Base-by-base conservation (phyloP, 2,797 vertebrate species). In the Eupleurogrammus muticus region DNA sequence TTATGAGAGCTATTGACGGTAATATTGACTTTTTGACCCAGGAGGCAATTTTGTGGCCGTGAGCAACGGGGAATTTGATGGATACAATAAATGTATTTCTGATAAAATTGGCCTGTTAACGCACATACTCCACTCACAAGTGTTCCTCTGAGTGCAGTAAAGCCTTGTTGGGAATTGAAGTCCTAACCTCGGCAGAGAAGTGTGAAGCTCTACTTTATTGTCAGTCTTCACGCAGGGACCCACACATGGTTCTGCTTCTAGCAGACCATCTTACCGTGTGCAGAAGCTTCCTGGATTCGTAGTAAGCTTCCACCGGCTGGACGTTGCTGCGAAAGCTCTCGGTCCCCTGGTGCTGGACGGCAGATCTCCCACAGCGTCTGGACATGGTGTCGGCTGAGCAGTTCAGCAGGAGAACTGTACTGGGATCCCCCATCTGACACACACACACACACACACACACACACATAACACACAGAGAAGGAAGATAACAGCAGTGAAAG, bases 371-470 rank as follows among this genome's bases (percentile, higher is more conserved):
- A n/a, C n/a, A 92, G 21, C 94, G 95, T 4, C 57, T 78, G 76
- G 89, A 93, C 96, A 96, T 95, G 78, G 94, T 94, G 79, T 96
- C 94, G 2, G 92, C 84, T 0, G 95, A 96, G 84, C 97, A 97
- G 67, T 92, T 95, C 85, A 99, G 89, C 76, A 95, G 93, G 17
- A 99, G 85, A 56, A 97, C 96, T 0, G 95, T 85, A n/a, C 90
- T 92, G 8, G 98, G 96, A 23, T 95, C 92, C 28, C 95, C 94
- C 81, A 98, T 89, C 98, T 99, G 82, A 74, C 1, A n/a, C 59
- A 66, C 57, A 52, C 38, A 40, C 35, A 34, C 32, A 34, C 32
- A 32, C n/a, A n/a, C n/a, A n/a, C n/a, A 74, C 1, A n/a, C 59
- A 66, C 57, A 52, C 38, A 40, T 9, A n/a, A 16, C 0, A 63